Evolutionary conservation across 2,888 invertebrate genomes (phyloP).

Genomic region (Ornithoptera priamus): DNA sequence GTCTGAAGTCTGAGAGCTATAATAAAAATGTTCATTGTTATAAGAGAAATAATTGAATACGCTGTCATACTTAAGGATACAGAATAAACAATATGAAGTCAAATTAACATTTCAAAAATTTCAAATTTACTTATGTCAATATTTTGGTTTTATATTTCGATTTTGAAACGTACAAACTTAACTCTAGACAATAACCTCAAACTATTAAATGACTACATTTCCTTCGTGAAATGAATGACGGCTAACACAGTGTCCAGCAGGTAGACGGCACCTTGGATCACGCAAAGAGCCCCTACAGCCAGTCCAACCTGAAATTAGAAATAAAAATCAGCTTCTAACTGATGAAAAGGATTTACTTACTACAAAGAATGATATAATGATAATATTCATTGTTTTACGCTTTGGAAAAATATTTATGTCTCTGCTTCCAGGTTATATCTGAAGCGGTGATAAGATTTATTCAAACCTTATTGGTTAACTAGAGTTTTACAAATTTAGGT

Average conservation of each 20-base stretch:
- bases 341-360: background rate
- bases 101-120: too few species aligned
- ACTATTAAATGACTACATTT: constrained; percentile 64
- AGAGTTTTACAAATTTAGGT: too few species aligned
- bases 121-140: background rate
- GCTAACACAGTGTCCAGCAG: constrained; percentile 89
- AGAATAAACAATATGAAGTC: too few species aligned
- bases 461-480: too few species aligned
- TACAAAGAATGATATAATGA: too few species aligned
- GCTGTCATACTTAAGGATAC: too few species aligned
- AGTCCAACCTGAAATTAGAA: constrained; percentile 82
- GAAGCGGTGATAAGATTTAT: too few species aligned
- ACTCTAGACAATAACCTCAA: constrained; percentile 26
- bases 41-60: background rate
- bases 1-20: constrained; percentile 24
- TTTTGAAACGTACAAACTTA: constrained; percentile 15
- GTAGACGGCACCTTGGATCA: constrained; percentile 89
- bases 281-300: constrained; percentile 89
- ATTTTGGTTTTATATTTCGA: background rate
- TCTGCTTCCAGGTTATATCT: too few species aligned
- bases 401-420: too few species aligned
- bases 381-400: too few species aligned
- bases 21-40: background rate
- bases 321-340: background rate
- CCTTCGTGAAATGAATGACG: constrained; percentile 86